These are phyloP conservation scores for Villa cingulata DNA, from an alignment of 2,888 invertebrate genomes.

Conservation along the genomic window DNA sequence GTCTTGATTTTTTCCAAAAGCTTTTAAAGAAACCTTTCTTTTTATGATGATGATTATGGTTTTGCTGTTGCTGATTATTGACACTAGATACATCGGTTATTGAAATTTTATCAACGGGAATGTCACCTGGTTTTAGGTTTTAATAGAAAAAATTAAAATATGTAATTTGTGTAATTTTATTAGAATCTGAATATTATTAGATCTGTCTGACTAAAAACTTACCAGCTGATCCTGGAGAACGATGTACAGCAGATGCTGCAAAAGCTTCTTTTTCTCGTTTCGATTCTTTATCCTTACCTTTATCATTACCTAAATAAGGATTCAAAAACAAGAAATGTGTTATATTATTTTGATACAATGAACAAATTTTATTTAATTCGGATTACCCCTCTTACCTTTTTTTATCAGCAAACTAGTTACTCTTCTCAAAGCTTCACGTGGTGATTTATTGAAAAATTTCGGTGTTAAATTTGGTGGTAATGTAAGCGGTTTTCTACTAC, in stretches of 20 bases:
- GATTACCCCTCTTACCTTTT: conserved; percentile 51
- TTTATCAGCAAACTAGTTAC: conserved; percentile 80
- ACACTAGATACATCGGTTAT: conserved; percentile 15
- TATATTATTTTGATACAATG: too few species aligned
- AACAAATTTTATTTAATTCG: too few species aligned
- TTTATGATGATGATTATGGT: conserved; percentile 42
- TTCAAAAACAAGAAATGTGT: conserved; percentile 16
- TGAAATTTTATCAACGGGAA: conserved; percentile 8
- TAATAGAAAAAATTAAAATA: not conserved
- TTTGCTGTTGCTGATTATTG: conserved; percentile 23
- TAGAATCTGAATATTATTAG: not conserved
- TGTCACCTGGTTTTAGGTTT: too few species aligned
- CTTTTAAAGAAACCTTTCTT: conserved; percentile 81
- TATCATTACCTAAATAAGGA: not conserved
- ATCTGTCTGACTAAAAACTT: too few species aligned
- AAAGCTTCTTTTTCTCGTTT: conserved; percentile 57
- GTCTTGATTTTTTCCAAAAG: conserved; percentile 77
- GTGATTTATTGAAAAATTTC: conserved; percentile 80
- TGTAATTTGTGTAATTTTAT: not conserved
- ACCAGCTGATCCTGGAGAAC: conserved; percentile 42
- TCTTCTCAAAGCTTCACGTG: conserved; percentile 70
- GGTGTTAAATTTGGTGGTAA: conserved; percentile 78
- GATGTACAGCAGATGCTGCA: conserved; percentile 49
- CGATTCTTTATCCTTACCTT: conserved; percentile 38
- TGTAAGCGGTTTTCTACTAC: conserved; percentile 64